These are phyloP conservation scores for Apoda limacodes DNA, from an alignment of 2,888 invertebrate species.

Conservation along the genomic window DNA sequence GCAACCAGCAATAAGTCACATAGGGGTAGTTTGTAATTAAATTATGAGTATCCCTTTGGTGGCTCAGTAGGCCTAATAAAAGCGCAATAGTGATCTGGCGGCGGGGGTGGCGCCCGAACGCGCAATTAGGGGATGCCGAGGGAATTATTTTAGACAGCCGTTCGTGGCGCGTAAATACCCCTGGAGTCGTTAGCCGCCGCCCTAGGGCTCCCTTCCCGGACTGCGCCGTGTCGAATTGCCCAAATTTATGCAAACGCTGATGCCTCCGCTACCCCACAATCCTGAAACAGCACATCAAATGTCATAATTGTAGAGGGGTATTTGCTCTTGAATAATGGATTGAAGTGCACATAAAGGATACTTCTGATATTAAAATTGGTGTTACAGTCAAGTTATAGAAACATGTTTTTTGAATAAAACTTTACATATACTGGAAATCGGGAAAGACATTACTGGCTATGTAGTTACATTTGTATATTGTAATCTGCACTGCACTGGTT, in stretches of 20 bases:
- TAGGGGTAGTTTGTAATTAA: slow-evolving; percentile 55
- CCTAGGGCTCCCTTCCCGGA: slow-evolving; percentile 16
- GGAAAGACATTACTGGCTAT: too few species aligned
- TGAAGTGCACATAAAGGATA: slow-evolving; percentile 29
- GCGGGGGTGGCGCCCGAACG: too few species aligned
- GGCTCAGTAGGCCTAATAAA: slow-evolving; percentile 59
- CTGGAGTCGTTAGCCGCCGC: slow-evolving; percentile 11
- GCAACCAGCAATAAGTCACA: slow-evolving; percentile 42
- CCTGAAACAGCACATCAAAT: slow-evolving; percentile 50
- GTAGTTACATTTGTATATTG: too few species aligned
- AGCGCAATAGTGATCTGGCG: slow-evolving; percentile 63
- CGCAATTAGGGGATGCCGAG: slow-evolving; percentile 22
- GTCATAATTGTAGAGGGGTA: slow-evolving; percentile 49
- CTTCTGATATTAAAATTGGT: not conserved
- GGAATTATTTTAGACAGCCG: slow-evolving; percentile 28
- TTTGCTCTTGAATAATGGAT: slow-evolving; percentile 43
- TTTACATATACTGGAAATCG: too few species aligned
- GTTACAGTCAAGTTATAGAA: slow-evolving; percentile 15
- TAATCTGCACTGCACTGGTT: too few species aligned
- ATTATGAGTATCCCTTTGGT: slow-evolving; percentile 61
- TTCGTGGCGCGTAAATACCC: not conserved
- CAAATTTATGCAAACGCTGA: slow-evolving; percentile 61
- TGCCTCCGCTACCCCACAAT: slow-evolving; percentile 28
- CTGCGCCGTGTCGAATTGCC: slow-evolving; percentile 54
- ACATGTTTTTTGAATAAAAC: too few species aligned